Base-by-base conservation (phyloP, 2,113 vertebrate species). In the Monopterus albus region DNA sequence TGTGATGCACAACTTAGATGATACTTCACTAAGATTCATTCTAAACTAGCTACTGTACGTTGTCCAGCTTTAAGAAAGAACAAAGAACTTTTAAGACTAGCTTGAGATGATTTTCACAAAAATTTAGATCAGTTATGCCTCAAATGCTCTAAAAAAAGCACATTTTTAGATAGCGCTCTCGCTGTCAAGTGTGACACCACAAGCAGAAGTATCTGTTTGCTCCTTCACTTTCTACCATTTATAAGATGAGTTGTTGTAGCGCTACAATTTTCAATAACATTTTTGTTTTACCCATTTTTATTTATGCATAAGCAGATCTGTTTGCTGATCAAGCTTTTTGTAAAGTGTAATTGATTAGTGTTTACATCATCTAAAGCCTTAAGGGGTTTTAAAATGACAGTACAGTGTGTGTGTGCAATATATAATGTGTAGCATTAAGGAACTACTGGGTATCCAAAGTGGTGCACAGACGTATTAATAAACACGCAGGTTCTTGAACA, bases 401-500 rank as follows among this genome's bases (percentile, higher is more conserved):
- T 33, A n/a, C n/a, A n/a, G n/a, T n/a, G n/a, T n/a, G n/a, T n/a
- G 28, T 35, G 2, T 73, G 35, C 15, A 39, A 5, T 21, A 17
- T n/a, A 39, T 46, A 39, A 46, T 5, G 21, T 31, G 7, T 1
- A 20, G n/a, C 11, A 46, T 25, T 20, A 29, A 21, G 15, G 28
- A 12, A 46, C 21, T 9, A 0, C n/a, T 66, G n/a, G 7, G 31
- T 15, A 23, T 61, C 23, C 17, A 51, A 23, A 46, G 6, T 10
- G 23, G 4, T 63, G 18, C 31, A 15, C 18, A 31, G 40, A 11
- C 47, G 20, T 15, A 20, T 46, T n/a, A n/a, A 68, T 64, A 26
- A 36, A 52, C 33, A 65, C 28, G 46, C 3, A 56, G 10, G 4
- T 47, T 65, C 43, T n/a, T 56, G 17, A 73, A 26, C 23, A n/a